These are phyloP conservation scores for Caradrina kadenii DNA, from an alignment of 2,888 invertebrate species.

Conservation along the genomic window DNA sequence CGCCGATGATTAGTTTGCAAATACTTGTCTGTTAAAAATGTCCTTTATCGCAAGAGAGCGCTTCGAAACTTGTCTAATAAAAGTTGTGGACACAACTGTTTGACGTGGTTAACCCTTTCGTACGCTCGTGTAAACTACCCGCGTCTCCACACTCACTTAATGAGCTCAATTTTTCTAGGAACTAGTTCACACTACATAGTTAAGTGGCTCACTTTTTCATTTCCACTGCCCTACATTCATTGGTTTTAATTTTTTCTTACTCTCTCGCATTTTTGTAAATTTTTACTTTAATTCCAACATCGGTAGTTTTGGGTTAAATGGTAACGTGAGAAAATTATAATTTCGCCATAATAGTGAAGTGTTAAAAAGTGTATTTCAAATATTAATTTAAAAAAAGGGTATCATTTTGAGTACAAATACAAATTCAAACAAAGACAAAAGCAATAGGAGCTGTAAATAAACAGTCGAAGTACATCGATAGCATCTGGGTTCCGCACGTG, in stretches of 20 bases:
- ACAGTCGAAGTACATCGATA: conserved; percentile 66
- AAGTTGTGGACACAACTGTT: conserved; percentile 62
- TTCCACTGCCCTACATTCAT: conserved; percentile 23
- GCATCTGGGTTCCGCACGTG: conserved; percentile 73
- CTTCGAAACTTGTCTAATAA: conserved; percentile 61
- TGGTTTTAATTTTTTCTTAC: conserved; percentile 22
- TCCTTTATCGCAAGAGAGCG: conserved; percentile 25
- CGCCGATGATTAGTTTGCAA: conserved; percentile 31
- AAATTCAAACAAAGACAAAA: conserved; percentile 44
- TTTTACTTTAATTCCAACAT: conserved; percentile 10
- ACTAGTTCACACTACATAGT: conserved; percentile 36
- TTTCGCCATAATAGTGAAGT: neutral
- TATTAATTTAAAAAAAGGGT: conserved; percentile 28
- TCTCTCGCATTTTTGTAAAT: neutral
- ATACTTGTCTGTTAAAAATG: conserved; percentile 33
- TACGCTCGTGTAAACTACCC: conserved; percentile 50
- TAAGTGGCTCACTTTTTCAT: conserved; percentile 43
- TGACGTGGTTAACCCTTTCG: conserved; percentile 65
- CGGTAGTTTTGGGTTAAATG: neutral
- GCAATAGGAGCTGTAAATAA: conserved; percentile 57
- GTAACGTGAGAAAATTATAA: neutral
- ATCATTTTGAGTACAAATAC: conserved; percentile 27
- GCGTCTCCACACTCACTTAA: conserved; percentile 53
- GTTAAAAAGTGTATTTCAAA: conserved; percentile 9
- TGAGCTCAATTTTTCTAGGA: conserved; percentile 53